These are phyloP conservation scores for Diprion similis DNA, from an alignment of 1,140 invertebrate species.

Conservation along the genomic window DNA sequence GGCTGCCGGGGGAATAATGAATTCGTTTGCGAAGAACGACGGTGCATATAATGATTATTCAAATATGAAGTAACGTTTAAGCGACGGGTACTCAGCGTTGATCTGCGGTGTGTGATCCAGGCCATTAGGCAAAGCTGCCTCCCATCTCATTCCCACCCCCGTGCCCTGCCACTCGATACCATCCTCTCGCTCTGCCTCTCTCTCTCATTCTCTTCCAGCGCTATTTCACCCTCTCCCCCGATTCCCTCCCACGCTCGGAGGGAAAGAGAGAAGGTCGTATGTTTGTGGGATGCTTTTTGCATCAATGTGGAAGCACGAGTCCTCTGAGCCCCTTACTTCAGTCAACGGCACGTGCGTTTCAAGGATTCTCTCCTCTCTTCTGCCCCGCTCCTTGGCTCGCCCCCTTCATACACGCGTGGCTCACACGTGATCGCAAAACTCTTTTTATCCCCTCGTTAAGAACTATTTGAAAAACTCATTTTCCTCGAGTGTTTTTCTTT, in stretches of 20 bases:
- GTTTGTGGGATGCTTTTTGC: conserved; percentile 46
- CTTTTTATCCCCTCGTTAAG: not conserved
- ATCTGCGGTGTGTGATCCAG: conserved; percentile 48
- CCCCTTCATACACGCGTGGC: not conserved
- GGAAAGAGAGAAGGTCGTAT: conserved; percentile 13
- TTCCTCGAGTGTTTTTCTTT: too few relatives aligned
- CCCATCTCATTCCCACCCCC: conserved; percentile 24
- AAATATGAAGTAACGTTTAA: conserved; percentile 39
- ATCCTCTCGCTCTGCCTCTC: not conserved
- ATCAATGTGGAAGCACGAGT: conserved; percentile 27
- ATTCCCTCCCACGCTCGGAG: not conserved
- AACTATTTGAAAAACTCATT: too few relatives aligned
- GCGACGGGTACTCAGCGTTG: conserved; percentile 28
- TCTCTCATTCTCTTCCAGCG: not conserved
- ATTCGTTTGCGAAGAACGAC: conserved; percentile 51
- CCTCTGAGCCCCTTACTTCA: conserved; percentile 46
- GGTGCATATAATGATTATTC: conserved; percentile 61
- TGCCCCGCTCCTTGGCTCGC: not conserved
- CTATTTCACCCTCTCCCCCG: not conserved
- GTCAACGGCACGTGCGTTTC: conserved; percentile 53
- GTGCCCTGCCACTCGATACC: conserved; percentile 1
- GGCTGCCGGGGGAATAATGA: conserved; percentile 30
- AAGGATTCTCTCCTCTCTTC: conserved; percentile 35
- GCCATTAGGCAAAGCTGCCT: conserved; percentile 44
- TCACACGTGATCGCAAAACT: not conserved